A percentile compares a stretch with the other conserved stretches of the same genome.
Conservation (phyloP, 2,888 invertebrate genomes). For the Cynaeus angustus region DNA sequence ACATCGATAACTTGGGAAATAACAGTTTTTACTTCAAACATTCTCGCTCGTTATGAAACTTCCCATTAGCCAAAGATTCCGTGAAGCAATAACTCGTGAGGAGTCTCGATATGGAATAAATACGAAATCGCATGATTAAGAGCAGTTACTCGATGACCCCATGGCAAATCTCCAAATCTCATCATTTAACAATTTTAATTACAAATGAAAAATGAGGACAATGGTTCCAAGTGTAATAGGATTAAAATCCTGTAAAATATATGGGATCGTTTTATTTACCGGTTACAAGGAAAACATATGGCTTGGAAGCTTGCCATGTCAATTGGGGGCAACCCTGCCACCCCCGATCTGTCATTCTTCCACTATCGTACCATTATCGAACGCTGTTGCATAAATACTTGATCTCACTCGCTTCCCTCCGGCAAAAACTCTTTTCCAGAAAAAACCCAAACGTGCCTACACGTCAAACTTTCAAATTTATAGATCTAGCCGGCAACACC, state of each 20-base stretch:
- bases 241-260: slow-evolving; percentile 37
- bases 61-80: slow-evolving; percentile 20
- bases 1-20: background rate
- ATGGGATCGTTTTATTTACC: slow-evolving; percentile 14
- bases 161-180: background rate
- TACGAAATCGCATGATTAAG: slow-evolving; percentile 10
- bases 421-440: background rate
- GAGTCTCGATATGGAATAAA: slow-evolving; percentile 15
- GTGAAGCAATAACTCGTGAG: slow-evolving; percentile 20
- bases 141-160: slow-evolving; percentile 1
- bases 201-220: slow-evolving; percentile 19
- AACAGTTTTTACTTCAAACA: background rate
- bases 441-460: slow-evolving; percentile 59
- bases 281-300: too few species aligned
- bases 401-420: background rate
- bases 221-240: slow-evolving; percentile 23
- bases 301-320: too few species aligned
- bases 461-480: slow-evolving; percentile 58
- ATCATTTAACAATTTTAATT: slow-evolving; percentile 15
- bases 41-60: slow-evolving; percentile 10
- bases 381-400: too few species aligned
- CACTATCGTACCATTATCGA: too few species aligned
- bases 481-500: slow-evolving; percentile 62
- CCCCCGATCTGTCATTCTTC: too few species aligned
- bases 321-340: too few species aligned